Evolutionary conservation across 2,888 invertebrate genomes (phyloP).

Genomic region (Silvanus unidentatus): DNA sequence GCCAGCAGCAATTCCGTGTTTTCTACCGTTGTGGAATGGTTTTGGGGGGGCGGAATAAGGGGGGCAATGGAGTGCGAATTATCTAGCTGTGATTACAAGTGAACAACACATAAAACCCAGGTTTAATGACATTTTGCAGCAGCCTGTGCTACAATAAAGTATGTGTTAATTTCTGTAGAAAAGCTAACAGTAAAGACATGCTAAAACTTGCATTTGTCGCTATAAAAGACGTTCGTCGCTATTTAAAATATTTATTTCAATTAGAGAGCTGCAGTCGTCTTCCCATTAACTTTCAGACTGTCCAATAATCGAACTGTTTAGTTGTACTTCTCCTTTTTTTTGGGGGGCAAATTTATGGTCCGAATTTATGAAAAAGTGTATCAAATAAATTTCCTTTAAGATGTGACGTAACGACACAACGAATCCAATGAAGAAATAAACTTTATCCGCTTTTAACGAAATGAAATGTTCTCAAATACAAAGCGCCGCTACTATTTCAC

Average conservation of each 20-base stretch:
- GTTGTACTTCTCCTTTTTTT: too few species aligned
- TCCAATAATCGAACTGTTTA: too few species aligned
- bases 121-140: slow-evolving; percentile 38
- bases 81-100: slow-evolving; percentile 37
- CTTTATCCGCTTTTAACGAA: slow-evolving; percentile 26
- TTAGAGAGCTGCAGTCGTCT: too few species aligned
- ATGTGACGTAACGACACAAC: background rate
- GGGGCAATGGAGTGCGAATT: slow-evolving; percentile 33
- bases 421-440: slow-evolving; percentile 20
- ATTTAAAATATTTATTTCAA: too few species aligned
- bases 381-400: background rate
- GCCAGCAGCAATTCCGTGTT: too few species aligned
- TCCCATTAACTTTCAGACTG: too few species aligned
- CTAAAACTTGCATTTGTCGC: slow-evolving; percentile 10
- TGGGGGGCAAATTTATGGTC: too few species aligned
- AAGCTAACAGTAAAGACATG: slow-evolving; percentile 20
- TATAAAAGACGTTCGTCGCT: too few species aligned
- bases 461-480: slow-evolving; percentile 24
- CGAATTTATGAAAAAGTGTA: background rate
- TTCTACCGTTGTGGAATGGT: too few species aligned
- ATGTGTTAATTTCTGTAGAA: slow-evolving; percentile 36
- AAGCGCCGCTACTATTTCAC: slow-evolving; percentile 9
- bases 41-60: too few species aligned
- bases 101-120: slow-evolving; percentile 38
- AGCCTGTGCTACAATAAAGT: slow-evolving; percentile 37